Evolutionary conservation across 2,888 invertebrate genomes (phyloP), one percentile per base, ranked within the genome.

Genomic region (Eledone cirrhosa): DNA sequence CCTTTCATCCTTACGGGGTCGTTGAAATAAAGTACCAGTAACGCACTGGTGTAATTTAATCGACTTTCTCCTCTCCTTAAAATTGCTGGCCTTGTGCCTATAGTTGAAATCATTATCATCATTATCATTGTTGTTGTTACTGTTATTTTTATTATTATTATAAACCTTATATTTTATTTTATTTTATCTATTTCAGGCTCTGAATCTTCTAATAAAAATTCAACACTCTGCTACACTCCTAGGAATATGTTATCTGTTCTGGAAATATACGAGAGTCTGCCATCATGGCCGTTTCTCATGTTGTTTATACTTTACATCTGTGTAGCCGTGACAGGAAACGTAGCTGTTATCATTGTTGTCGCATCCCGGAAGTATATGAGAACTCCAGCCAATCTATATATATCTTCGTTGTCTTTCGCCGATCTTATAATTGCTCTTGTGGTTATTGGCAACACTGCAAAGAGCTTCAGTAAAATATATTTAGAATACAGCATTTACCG

Each of bases 391-490:
- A 76, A 76, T 27, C 29, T 76, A n/a, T 76, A 76, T 29, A 76
- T 76, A 16, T 76, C 48, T 19, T 76, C 76, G 8, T 47, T 76
- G 41, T 76, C 76, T 22, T 76, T 47, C 19, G 76, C 76, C 24
- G 76, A 76, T 47, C 47, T 76, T 11, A 48, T 76, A 41, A 76
- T 76, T 16, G 76, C 76, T n/a, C 27, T 76, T 41, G 76, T 76
- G n/a, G 76, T 76, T n/a, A 76, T 76, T 48, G 48, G 48, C 27
- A 48, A 47, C 76, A 76, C 76, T 2, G 76, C 76, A 2, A 48
- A 76, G 24, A 48, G 48, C 29, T 76, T 76, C 48, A 76, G 76
- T 27, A 72, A 72, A 41, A 72, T 72, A 24, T 72, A 72, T 24
- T 41, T 72, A 31, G 72, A 72, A 14, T 72, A 72, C 31, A 72